phyloP scores from a whole-genome alignment of 2,888 invertebrate species.

The Melinopterus prodromus region DNA sequence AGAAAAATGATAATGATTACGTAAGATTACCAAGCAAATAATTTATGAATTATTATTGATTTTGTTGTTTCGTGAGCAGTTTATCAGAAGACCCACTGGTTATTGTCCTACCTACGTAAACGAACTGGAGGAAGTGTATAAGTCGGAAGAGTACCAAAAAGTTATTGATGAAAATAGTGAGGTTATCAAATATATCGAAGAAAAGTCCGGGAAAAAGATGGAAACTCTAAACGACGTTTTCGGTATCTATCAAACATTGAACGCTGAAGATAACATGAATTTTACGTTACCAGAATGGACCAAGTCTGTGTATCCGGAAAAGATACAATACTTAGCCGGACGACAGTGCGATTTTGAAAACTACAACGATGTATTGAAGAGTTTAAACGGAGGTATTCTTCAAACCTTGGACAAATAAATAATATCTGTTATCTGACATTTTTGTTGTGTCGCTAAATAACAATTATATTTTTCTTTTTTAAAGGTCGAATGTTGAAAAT shows the following conservation, averaged over 20 bases:
- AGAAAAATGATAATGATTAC: conserved; percentile 49
- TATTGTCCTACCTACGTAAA: conserved; percentile 55
- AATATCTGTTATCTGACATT: not conserved
- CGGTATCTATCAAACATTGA: conserved; percentile 54
- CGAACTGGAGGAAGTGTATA: conserved; percentile 49
- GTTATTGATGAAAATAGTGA: conserved; percentile 46
- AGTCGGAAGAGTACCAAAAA: conserved; percentile 47
- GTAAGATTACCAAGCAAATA: conserved; percentile 44
- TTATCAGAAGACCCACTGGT: conserved; percentile 51
- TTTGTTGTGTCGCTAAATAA: not conserved
- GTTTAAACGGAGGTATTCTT: conserved; percentile 60
- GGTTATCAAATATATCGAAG: conserved; percentile 49
- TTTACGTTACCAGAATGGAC: conserved; percentile 61
- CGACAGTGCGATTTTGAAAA: conserved; percentile 59
- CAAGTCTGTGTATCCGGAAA: conserved; percentile 52
- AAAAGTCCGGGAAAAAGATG: conserved; percentile 50
- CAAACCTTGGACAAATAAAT: not conserved
- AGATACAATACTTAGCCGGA: conserved; percentile 54
- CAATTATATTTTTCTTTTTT: conserved; percentile 33
- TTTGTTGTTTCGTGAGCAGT: conserved; percentile 44
- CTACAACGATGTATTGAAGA: conserved; percentile 54
- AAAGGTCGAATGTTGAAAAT: conserved; percentile 52
- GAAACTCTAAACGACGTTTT: conserved; percentile 49
- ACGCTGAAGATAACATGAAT: conserved; percentile 54
- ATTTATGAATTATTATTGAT: not conserved